Evolutionary conservation across 2,797 vertebrate species (phyloP), one percentile per base, ranked within the genome.

Genomic region (Chloroceryle amazona): DNA sequence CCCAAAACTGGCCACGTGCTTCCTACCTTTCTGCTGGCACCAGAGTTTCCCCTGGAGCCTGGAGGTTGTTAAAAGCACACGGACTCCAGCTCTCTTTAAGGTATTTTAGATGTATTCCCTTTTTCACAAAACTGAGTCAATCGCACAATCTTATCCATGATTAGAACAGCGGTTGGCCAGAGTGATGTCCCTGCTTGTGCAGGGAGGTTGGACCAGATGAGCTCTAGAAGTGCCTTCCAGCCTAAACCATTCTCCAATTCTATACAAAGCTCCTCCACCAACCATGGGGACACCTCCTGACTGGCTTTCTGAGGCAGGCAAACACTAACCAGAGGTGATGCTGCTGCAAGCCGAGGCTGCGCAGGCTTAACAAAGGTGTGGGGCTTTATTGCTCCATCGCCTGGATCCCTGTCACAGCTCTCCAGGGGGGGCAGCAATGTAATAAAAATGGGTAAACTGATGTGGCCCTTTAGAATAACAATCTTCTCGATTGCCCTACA

Each of bases 371-470:
- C 10, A 37, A 75, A 81, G 82, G 83, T 57, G 57, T 42, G 76
- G 23, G 0, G 3, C 44, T 93, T 92, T 94, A 91, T 80, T 92
- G 71, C 78, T 80, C 0, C 0, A 20, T 92, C 95, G 79, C 68
- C 73, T 89, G 70, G 37, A 88, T 84, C 88, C 49, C 21, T 41
- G 10, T 6, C 28, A 72, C 68, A 86, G 62, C 41, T 96, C 62
- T 81, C 62, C 11, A 3, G 25, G 9, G 81, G 60, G 28, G 20
- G 3, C 39, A 84, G 22, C 62, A 79, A 66, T 33, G 41, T 75
- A 91, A 94, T 94, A 90, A 95, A 93, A 96, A 96, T 91, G 51
- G n/a, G 90, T 96, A 90, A 96, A 25, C 42, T 92, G 86, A 91
- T 90, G 76, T 0, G 0, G 55, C 79, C 60, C 81, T 92, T 93